Base-by-base conservation (phyloP, 2,888 invertebrate species). In the Coremacera marginata region DNA sequence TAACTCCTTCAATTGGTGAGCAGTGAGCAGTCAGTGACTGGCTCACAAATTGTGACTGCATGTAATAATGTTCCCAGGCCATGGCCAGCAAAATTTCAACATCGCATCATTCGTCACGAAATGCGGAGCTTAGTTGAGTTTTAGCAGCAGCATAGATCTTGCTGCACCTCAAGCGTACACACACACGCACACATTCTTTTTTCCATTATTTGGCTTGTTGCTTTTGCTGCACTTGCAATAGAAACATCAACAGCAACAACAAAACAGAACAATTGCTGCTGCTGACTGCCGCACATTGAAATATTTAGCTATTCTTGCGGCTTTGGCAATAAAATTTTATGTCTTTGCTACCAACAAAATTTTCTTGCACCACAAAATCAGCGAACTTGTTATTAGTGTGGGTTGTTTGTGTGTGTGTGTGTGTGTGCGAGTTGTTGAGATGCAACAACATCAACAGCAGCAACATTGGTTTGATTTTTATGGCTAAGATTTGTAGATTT, bases 281-380 rank as follows among this genome's bases (percentile, higher is more conserved):
- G 11, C 31, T n/a, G n/a, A 25, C 22, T 60, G 25, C 67, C 44
- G 67, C 25, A 34, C 52, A 34, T 63, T 63, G 52, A 73, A 63
- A 51, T 63, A 44, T 63, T 63, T 73, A 11, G 44, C 44, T 44
- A 63, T 73, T 68, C 81, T 75, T 81, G 82, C 80, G 68, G 77
- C 82, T 82, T 81, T 82, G 83, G 82, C 83, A 84, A 86, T 86
- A 85, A 86, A 87, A 86, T 84, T 86, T 86, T 87, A 86, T 85
- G 84, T 83, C 82, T 78, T 77, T 82, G 86, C 86, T 86, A 86
- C 86, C 87, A 80, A 84, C 49, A 70, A 52, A 25, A 27, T 34
- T 27, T 81, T 81, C 83, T 83, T 70, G 62, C 55, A 37, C 57
- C 55, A 51, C 75, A 51, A 44, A 44, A 44, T 44, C 14, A 11